Conservation (phyloP, 2,113 vertebrate genomes). For the Actinemys pallida region DNA sequence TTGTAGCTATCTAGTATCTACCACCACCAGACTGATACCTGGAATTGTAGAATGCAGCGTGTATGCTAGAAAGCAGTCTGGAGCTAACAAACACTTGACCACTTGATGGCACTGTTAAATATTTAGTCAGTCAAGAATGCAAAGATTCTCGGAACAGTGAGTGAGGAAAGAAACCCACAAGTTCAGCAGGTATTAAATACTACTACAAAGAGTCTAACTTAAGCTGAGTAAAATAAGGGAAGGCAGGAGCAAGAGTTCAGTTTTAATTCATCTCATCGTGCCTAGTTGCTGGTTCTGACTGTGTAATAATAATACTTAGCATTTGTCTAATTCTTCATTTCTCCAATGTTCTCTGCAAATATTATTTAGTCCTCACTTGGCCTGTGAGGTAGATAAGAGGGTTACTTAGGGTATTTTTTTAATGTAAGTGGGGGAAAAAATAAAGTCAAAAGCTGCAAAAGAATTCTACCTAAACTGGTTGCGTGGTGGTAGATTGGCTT, state of each 20-base stretch:
- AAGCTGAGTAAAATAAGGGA: not conserved
- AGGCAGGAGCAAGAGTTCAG: not conserved
- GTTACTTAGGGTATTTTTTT: not conserved
- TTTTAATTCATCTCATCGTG: not conserved
- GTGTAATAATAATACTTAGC: not conserved
- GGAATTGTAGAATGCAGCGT: fast-evolving
- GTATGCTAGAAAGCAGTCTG: not conserved
- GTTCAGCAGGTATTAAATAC: not conserved
- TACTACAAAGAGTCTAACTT: not conserved
- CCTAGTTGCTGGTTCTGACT: fast-evolving
- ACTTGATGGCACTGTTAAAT: conserved; percentile 75
- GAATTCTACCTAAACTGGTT: not conserved
- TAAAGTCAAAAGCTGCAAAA: not conserved
- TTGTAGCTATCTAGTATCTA: not conserved
- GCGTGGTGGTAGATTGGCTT: not conserved
- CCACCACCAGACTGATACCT: not conserved
- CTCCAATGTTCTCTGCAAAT: not conserved
- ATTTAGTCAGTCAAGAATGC: conserved; percentile 13
- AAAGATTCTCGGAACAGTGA: not conserved
- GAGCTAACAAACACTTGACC: conserved; percentile 7
- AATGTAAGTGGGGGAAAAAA: not conserved
- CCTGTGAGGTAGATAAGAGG: not conserved
- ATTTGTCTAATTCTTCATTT: not conserved
- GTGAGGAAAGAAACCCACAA: not conserved
- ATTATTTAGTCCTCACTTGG: not conserved